phyloP scores from a whole-genome alignment of 2,797 vertebrate species.

The Coilia nasus region DNA sequence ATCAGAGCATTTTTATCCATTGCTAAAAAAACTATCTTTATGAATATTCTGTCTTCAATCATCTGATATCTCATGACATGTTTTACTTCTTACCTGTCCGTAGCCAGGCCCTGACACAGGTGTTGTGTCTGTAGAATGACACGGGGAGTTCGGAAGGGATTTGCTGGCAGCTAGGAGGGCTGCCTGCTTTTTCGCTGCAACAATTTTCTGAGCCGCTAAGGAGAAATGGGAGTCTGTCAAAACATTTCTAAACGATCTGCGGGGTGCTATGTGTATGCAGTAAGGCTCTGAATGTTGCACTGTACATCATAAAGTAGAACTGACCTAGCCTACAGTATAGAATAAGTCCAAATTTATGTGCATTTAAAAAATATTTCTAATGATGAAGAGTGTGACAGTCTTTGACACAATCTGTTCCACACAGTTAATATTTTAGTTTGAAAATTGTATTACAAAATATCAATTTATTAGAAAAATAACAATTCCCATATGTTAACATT shows the following conservation, averaged over 20 bases:
- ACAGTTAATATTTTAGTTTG: neutral
- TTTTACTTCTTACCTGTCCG: constrained; percentile 72
- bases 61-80: neutral
- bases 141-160: constrained; percentile 93
- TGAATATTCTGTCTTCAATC: neutral
- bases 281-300: neutral
- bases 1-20: no score
- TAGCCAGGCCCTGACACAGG: constrained; percentile 78
- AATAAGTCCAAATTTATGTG: neutral
- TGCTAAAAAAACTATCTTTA: neutral
- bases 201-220: constrained; percentile 89
- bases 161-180: constrained; percentile 89
- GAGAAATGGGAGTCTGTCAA: neutral
- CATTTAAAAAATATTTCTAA: neutral
- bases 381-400: neutral
- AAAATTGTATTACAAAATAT: neutral
- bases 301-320: neutral
- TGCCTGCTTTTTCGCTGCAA: constrained; percentile 86
- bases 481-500: no score
- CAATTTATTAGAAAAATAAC: no score
- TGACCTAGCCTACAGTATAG: neutral
- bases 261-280: neutral
- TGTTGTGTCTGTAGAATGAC: constrained; percentile 89
- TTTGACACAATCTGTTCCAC: neutral
- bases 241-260: neutral